Evolutionary conservation across 2,113 vertebrate species (phyloP).

Genomic region (Capra hircus): DNA sequence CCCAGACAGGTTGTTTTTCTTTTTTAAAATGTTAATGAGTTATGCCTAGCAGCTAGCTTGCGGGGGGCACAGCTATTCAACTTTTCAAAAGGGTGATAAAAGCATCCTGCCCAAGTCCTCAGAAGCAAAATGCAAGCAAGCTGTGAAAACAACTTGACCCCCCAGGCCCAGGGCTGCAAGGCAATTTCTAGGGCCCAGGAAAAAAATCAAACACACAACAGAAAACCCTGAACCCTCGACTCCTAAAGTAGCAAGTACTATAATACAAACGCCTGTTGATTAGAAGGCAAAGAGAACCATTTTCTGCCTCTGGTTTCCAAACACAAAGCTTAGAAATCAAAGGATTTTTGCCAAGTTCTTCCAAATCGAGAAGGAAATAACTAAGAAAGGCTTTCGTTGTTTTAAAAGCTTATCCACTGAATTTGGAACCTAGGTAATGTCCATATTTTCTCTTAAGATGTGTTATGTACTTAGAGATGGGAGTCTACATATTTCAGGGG

Average conservation of each 20-base stretch:
- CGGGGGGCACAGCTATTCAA: background rate
- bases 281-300: background rate
- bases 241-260: background rate
- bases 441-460: background rate
- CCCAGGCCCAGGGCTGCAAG: background rate
- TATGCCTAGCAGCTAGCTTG: background rate
- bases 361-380: background rate
- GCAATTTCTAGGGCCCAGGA: background rate
- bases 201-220: background rate
- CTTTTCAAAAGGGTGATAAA: background rate
- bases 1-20: background rate
- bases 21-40: conserved; percentile 43
- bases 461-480: background rate
- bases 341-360: background rate
- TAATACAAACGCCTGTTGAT: background rate
- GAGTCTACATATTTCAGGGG: background rate
- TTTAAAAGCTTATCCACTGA: background rate
- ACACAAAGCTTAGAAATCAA: conserved; percentile 1
- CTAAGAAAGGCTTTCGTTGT: background rate
- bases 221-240: background rate
- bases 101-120: background rate
- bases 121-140: conserved; percentile 7
- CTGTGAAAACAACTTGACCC: conserved; percentile 47
- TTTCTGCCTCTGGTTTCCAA: background rate
- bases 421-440: background rate